Evolutionary conservation across 23 tunicate genomes (phyloP).

Genomic region (Styela plicata): DNA sequence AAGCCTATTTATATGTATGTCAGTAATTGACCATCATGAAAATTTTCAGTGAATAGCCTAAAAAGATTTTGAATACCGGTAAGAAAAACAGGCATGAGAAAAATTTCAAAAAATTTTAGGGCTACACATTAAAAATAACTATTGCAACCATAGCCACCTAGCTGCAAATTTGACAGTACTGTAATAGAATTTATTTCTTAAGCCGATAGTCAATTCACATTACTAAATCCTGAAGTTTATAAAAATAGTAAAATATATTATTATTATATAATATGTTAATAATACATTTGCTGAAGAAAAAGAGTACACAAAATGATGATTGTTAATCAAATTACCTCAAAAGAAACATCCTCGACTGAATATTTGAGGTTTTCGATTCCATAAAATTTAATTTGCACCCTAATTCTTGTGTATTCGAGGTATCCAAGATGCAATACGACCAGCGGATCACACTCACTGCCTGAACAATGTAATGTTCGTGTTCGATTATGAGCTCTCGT

Average conservation of each 20-base stretch:
- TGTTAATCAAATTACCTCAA: conserved; percentile 47
- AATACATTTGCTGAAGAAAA: neutral
- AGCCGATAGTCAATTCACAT: neutral
- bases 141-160: no score
- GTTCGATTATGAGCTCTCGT: conserved; percentile 33
- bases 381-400: conserved; percentile 41
- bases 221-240: neutral
- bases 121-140: no score
- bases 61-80: no score
- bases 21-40: no score
- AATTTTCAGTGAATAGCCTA: no score
- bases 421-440: conserved; percentile 89
- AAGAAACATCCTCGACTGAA: conserved; percentile 50
- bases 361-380: conserved; percentile 49
- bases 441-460: conserved; percentile 64
- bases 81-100: no score
- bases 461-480: conserved; percentile 47
- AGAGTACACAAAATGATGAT: no score
- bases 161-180: no score
- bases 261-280: neutral
- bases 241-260: neutral
- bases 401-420: conserved; percentile 41
- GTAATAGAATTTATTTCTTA: no score
- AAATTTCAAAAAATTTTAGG: no score
- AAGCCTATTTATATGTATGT: no score